phyloP scores from a whole-genome alignment of 1,140 invertebrate species.

The Andrena cerasifolii region DNA sequence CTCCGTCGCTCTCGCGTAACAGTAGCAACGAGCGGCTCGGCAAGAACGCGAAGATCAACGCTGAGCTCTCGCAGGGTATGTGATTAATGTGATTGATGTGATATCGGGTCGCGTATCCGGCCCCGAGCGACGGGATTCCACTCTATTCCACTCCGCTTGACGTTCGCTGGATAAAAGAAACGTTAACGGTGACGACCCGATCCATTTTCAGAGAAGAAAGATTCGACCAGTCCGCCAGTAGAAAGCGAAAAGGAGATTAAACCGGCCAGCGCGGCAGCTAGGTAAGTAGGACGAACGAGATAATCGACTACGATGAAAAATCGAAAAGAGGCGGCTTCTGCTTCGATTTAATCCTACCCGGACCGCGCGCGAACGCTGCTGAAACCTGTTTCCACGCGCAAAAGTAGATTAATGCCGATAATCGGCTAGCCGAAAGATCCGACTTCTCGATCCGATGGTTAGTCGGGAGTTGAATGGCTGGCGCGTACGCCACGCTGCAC shows the following conservation, averaged over 20 bases:
- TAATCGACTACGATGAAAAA: slow-evolving; percentile 41
- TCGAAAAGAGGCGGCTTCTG: not conserved
- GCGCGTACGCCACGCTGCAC: not conserved
- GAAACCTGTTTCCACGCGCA: too few relatives aligned
- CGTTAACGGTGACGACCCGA: slow-evolving; percentile 19
- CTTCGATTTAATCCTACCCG: not conserved
- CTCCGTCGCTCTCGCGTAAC: slow-evolving; percentile 78
- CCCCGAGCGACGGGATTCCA: not conserved
- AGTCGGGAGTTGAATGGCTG: not conserved
- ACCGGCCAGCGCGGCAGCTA: slow-evolving; percentile 63
- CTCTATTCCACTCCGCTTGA: too few relatives aligned
- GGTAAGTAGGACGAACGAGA: slow-evolving; percentile 76
- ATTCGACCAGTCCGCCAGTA: slow-evolving; percentile 64
- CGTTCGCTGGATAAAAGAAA: not conserved
- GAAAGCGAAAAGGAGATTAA: slow-evolving; percentile 79
- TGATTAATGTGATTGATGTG: not conserved
- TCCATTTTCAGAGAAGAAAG: slow-evolving; percentile 76
- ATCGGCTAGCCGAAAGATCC: too few relatives aligned
- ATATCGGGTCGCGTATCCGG: not conserved
- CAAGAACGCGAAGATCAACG: slow-evolving; percentile 70
- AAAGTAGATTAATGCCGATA: too few relatives aligned
- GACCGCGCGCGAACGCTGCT: too few relatives aligned
- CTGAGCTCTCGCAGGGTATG: slow-evolving; percentile 71
- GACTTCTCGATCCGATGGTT: not conserved
- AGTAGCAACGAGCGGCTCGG: slow-evolving; percentile 77